Conservation (phyloP, 1,140 invertebrate species). For the Helicoverpa zea region DNA sequence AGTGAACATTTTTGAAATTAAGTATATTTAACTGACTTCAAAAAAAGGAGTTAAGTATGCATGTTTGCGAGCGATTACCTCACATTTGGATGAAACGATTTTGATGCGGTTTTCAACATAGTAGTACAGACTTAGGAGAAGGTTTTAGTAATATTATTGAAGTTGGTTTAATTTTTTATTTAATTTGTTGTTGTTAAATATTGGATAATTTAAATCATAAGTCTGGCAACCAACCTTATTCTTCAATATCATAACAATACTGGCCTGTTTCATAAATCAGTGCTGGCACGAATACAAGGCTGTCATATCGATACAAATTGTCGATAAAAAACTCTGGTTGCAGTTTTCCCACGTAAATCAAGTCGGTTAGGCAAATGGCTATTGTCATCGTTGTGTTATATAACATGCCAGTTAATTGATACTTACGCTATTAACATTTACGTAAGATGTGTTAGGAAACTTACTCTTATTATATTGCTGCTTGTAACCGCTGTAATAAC, state of each 20-base stretch:
- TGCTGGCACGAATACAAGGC: constrained; percentile 8
- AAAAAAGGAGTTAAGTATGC: no score
- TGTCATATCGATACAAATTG: constrained; percentile 20
- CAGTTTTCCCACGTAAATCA: constrained; percentile 33
- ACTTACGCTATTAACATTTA: not conserved
- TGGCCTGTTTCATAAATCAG: not conserved
- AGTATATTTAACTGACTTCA: no score
- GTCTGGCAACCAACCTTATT: no score
- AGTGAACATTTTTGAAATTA: not conserved
- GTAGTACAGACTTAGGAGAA: no score
- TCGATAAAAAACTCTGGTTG: constrained; percentile 1
- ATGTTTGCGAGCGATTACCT: no score
- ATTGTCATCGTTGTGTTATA: constrained; percentile 5
- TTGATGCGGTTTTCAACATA: no score
- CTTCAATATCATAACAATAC: not conserved
- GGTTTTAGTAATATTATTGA: no score
- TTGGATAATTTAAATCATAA: not conserved
- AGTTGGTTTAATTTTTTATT: no score
- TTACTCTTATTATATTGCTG: no score
- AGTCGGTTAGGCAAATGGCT: constrained; percentile 13
- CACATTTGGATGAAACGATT: no score
- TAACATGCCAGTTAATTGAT: not conserved
- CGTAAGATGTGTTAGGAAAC: not conserved
- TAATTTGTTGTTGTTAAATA: no score
- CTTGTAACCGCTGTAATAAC: no score